Base-by-base conservation (phyloP, 2,888 invertebrate genomes). In the Lymantria dispar region DNA sequence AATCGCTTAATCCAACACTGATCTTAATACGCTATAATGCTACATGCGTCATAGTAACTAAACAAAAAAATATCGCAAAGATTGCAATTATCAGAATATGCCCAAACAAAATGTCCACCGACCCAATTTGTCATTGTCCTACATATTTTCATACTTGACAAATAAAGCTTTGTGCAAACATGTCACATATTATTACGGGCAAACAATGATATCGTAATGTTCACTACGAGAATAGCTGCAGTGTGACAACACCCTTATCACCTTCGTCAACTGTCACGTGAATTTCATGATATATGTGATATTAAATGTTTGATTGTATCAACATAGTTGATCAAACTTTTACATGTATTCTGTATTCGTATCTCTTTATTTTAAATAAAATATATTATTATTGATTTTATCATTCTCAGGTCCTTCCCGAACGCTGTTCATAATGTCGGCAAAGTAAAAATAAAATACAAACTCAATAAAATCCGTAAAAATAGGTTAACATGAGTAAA, bases 211-310 rank as follows among this genome's bases (percentile, higher is more conserved):
- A 60, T 64, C 62, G 33, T 45, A 46, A 48, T 49, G 43, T 51
- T 45, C 49, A 52, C 58, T 48, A 60, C 59, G 54, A 58, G 52
- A 58, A 57, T 52, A 57, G 52, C 62, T 54, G 61, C 68, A 65
- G 56, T 68, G 64, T 72, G 72, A 64, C 64, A 62, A 51, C 56
- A 62, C 54, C 64, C 62, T 70, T 72, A 68, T 72, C 72, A 57
- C 0, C 29, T 14, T 40, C 55, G 63, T 58, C 65, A 62, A 45
- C 50, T 36, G 43, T 58, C 58, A 52, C 50, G 47, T 52, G 56
- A 59, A 44, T 44, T 45, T 48, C 46, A 44, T 33, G 45, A 50
- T 43, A 14, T 29, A 8, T 22, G 13, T 7, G 2, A 8, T 22
- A 22, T 22, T n/a, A 22, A 2, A 22, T 5, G 2, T 22, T 22